A percentile compares a stretch with the other conserved stretches of the same genome.
Evolutionary conservation across 2,797 vertebrate genomes (phyloP).

Genomic region (Sternarchorhynchus goeldii): DNA sequence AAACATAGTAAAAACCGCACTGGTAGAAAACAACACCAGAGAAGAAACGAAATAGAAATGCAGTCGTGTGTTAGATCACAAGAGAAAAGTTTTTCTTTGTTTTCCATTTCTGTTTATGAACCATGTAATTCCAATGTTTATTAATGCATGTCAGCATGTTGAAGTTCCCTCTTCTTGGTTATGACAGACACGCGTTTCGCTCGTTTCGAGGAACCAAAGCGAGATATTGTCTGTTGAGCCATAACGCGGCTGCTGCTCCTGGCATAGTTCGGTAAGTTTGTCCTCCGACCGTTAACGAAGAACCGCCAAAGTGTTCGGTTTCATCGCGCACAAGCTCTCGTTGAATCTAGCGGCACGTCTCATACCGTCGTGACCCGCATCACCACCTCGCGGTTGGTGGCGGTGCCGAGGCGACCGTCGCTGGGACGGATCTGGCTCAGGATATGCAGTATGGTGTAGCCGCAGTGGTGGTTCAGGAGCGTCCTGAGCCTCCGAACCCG

Average conservation of each 20-base stretch:
- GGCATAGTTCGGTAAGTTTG: neutral
- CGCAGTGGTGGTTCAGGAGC: conserved; percentile 95
- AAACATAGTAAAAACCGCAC: conserved; percentile 71
- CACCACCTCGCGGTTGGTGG: conserved; percentile 88
- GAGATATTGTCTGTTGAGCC: conserved; percentile 28
- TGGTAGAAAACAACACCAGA: conserved; percentile 67
- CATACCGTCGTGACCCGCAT: conserved; percentile 95
- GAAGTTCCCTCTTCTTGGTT: conserved; percentile 5
- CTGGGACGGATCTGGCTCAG: conserved; percentile 89
- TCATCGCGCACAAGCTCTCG: neutral
- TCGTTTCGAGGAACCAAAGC: conserved; percentile 5
- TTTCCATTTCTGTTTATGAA: conserved; percentile 55
- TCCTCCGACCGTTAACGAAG: conserved; percentile 32
- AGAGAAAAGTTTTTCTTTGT: conserved; percentile 64
- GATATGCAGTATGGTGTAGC: conserved; percentile 93
- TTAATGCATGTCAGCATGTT: conserved; percentile 28
- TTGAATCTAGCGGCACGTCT: conserved; percentile 50
- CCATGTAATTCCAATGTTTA: conserved; percentile 58
- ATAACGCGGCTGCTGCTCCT: conserved; percentile 15
- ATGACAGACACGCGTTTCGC: conserved; percentile 24
- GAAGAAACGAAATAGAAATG: conserved; percentile 67
- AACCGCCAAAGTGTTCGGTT: conserved; percentile 29
- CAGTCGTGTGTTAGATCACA: conserved; percentile 72
- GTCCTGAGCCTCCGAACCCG: conserved; percentile 87
- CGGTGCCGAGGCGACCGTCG: conserved; percentile 81